Conservation (phyloP, 1,140 invertebrate species). For the Xylocopa sonorina region DNA sequence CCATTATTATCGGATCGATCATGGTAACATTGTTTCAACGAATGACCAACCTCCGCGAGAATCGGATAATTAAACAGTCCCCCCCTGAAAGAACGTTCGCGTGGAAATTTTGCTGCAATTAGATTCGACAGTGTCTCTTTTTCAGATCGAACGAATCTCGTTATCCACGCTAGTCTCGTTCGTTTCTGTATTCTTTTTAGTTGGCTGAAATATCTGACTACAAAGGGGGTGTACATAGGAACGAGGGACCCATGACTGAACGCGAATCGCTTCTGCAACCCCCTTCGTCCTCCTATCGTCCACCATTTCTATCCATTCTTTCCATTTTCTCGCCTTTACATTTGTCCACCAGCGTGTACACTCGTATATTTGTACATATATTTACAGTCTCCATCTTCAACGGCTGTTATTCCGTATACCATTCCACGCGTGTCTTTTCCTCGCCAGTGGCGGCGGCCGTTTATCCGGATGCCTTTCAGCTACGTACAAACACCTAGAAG, state of each 20-base stretch:
- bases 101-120: not conserved
- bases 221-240: not conserved
- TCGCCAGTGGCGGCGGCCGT: not conserved
- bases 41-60: not conserved
- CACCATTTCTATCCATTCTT: not conserved
- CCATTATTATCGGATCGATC: not conserved
- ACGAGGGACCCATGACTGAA: not conserved
- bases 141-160: not conserved
- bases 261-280: not conserved
- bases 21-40: not conserved
- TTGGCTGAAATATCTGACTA: not conserved
- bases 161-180: too few species aligned
- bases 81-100: not conserved
- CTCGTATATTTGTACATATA: conserved; percentile 1
- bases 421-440: conserved; percentile 32
- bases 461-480: conserved; percentile 44
- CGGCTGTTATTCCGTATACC: not conserved
- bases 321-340: not conserved
- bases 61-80: not conserved
- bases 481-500: conserved; percentile 26
- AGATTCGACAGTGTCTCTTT: too few species aligned
- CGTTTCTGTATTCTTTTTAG: too few species aligned
- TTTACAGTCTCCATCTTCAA: not conserved
- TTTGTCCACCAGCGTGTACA: too few species aligned
- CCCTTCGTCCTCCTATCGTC: not conserved